Percentiles rank a stretch among this genome's conserved stretches.
phyloP scores from a whole-genome alignment of 2,888 invertebrate genomes.

The Miltochrista miniata region DNA sequence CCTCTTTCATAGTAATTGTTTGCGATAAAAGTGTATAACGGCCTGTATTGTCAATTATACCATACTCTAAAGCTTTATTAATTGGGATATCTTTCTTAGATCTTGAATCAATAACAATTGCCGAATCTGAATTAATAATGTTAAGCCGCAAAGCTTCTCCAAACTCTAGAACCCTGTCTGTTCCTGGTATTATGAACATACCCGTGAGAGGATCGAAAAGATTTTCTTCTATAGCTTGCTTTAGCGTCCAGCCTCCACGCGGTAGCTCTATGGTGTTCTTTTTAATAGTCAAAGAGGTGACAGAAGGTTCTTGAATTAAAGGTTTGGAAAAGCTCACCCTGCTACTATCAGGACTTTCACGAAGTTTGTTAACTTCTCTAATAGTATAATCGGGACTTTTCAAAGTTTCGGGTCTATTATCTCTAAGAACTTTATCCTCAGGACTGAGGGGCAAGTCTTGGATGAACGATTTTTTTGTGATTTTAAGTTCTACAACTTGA shows the following conservation, averaged over 20 bases:
- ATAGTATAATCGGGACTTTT: constrained; percentile 82
- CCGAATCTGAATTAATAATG: constrained; percentile 93
- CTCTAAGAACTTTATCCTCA: constrained; percentile 76
- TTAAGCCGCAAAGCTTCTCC: constrained; percentile 94
- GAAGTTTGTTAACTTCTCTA: constrained; percentile 48
- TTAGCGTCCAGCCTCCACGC: constrained; percentile 91
- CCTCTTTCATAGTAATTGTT: constrained; percentile 88
- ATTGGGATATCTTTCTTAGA: constrained; percentile 87
- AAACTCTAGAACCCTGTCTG: constrained; percentile 92
- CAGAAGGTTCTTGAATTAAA: constrained; percentile 73
- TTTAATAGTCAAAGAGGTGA: constrained; percentile 81
- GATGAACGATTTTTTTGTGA: constrained; percentile 79
- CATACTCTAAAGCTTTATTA: constrained; percentile 89
- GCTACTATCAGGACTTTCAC: constrained; percentile 56
- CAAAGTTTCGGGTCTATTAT: constrained; percentile 81
- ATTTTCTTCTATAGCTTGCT: constrained; percentile 92
- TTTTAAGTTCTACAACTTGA: constrained; percentile 79
- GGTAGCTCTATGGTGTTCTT: constrained; percentile 91
- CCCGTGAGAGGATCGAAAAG: constrained; percentile 93
- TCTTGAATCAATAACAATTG: constrained; percentile 90
- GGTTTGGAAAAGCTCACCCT: constrained; percentile 72
- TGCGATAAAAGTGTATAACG: constrained; percentile 85
- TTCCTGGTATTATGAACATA: constrained; percentile 92
- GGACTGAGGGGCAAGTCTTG: constrained; percentile 75
- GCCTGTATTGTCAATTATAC: constrained; percentile 90